phyloP scores from a whole-genome alignment of 2,888 invertebrate species.

The Ichneumon xanthorius region DNA sequence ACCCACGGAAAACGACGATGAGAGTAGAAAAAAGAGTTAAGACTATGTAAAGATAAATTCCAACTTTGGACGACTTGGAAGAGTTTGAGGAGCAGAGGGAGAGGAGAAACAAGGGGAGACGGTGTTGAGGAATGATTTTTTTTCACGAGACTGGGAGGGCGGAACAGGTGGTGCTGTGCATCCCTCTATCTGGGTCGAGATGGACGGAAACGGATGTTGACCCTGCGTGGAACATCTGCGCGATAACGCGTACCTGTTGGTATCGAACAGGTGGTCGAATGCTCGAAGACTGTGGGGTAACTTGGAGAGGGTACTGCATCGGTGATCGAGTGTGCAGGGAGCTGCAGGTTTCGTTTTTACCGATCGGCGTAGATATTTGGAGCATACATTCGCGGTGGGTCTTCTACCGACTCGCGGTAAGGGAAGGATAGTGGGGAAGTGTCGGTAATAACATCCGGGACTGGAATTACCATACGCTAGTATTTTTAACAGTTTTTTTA shows the following conservation, averaged over 20 bases:
- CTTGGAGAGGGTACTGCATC: slow-evolving; percentile 29
- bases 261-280: slow-evolving; percentile 76
- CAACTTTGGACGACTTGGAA: neutral
- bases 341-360: neutral
- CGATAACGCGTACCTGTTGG: slow-evolving; percentile 77
- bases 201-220: slow-evolving; percentile 77
- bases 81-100: neutral
- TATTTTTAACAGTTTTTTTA: neutral
- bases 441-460: neutral
- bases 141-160: slow-evolving; percentile 45
- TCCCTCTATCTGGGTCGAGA: slow-evolving; percentile 62
- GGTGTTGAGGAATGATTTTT: slow-evolving; percentile 37
- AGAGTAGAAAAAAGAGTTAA: neutral
- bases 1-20: neutral
- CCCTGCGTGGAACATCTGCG: slow-evolving; percentile 79
- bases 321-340: slow-evolving; percentile 16
- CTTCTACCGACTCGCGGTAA: neutral
- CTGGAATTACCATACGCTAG: neutral
- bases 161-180: slow-evolving; percentile 59
- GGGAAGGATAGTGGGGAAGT: neutral
- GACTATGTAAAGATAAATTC: neutral
- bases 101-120: slow-evolving; percentile 2
- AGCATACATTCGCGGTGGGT: neutral
- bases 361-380: slow-evolving; percentile 3
- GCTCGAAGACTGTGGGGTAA: slow-evolving; percentile 28